phyloP scores from a whole-genome alignment of 1,140 invertebrate genomes.

The Tetramorium simillimum region DNA sequence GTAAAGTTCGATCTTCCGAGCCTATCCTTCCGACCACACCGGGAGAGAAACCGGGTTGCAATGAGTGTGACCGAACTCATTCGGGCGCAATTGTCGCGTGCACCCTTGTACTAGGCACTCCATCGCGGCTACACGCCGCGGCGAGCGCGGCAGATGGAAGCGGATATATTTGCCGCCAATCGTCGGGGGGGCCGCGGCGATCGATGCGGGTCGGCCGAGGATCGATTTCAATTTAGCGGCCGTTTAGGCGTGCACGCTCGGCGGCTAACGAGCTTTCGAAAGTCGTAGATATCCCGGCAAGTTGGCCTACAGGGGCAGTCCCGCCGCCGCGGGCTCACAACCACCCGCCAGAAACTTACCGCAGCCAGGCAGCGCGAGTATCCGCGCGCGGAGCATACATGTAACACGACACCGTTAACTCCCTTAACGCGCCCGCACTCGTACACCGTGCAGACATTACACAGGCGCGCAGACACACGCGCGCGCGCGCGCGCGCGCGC shows the following conservation, averaged over 20 bases:
- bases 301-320: constrained; percentile 77
- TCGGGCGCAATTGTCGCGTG: constrained; percentile 68
- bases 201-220: constrained; percentile 75
- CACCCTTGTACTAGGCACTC: constrained; percentile 69
- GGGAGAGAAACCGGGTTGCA: constrained; percentile 4
- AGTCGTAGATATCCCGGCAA: constrained; percentile 84
- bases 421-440: constrained; percentile 46
- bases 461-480: constrained; percentile 5
- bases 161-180: constrained; percentile 66
- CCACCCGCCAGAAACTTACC: constrained; percentile 73
- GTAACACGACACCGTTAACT: constrained; percentile 77
- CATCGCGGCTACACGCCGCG: constrained; percentile 27
- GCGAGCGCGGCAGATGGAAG: constrained; percentile 44
- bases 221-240: constrained; percentile 85
- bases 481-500: too few species aligned
- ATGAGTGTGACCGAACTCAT: constrained; percentile 31
- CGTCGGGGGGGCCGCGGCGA: constrained; percentile 64
- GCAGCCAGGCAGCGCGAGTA: constrained; percentile 64
- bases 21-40: neutral
- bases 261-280: constrained; percentile 85
- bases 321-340: constrained; percentile 59
- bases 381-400: constrained; percentile 78
- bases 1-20: constrained; percentile 2
- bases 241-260: constrained; percentile 83
- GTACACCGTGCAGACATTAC: constrained; percentile 8